phyloP scores from a whole-genome alignment of 2,888 invertebrate species.

The Acleris sparsana region DNA sequence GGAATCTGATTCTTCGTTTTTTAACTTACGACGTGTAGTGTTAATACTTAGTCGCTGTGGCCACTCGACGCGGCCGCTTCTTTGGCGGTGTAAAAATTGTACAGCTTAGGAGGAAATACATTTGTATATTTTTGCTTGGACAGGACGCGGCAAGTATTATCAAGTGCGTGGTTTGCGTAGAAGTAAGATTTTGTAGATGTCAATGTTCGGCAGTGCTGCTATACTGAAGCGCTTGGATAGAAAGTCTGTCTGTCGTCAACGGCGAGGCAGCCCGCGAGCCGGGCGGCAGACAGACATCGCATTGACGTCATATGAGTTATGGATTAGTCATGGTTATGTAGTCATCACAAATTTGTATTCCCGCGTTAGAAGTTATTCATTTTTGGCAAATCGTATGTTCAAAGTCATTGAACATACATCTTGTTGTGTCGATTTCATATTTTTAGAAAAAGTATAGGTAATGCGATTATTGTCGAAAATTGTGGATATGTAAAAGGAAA shows the following conservation, averaged over 20 bases:
- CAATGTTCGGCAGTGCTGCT: slow-evolving; percentile 37
- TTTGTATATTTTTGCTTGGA: slow-evolving; percentile 81
- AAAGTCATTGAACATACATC: slow-evolving; percentile 70
- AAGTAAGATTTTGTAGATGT: slow-evolving; percentile 59
- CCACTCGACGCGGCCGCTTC: slow-evolving; percentile 53
- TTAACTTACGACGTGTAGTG: background rate
- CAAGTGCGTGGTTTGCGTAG: slow-evolving; percentile 64
- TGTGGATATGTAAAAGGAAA: slow-evolving; percentile 58
- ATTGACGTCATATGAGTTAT: slow-evolving; percentile 63
- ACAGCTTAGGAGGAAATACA: slow-evolving; percentile 71
- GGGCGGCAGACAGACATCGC: slow-evolving; percentile 39
- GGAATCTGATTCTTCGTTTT: slow-evolving; percentile 3
- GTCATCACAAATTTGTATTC: slow-evolving; percentile 78
- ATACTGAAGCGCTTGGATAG: background rate
- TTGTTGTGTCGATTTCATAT: slow-evolving; percentile 81
- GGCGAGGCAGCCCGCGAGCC: slow-evolving; percentile 17
- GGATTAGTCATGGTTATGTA: slow-evolving; percentile 73
- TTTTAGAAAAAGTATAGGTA: slow-evolving; percentile 73
- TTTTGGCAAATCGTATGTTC: slow-evolving; percentile 67
- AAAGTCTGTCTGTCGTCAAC: slow-evolving; percentile 7
- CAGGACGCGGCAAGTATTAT: slow-evolving; percentile 61
- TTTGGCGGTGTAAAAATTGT: slow-evolving; percentile 75
- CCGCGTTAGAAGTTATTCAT: slow-evolving; percentile 66
- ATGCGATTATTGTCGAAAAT: slow-evolving; percentile 64
- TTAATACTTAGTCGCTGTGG: slow-evolving; percentile 35